A percentile compares a stretch with the other conserved stretches of the same genome.
These are phyloP conservation scores for Drosophila putrida DNA, from an alignment of 2,888 invertebrate genomes.

Conservation along the genomic window DNA sequence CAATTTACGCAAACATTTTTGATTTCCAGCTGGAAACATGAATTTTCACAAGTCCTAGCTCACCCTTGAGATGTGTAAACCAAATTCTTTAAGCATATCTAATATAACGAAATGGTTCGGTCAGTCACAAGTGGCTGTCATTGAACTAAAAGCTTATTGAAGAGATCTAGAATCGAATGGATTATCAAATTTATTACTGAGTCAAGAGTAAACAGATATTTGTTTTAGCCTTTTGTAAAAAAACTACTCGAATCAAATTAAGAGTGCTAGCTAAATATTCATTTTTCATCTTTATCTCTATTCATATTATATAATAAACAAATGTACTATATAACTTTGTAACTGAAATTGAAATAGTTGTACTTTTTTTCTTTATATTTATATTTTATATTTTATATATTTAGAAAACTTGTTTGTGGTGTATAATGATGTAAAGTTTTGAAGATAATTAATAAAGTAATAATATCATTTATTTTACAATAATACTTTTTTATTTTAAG, in stretches of 20 bases:
- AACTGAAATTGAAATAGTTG: too few species aligned
- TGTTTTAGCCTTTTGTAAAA: neutral
- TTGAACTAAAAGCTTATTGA: slow-evolving; percentile 8
- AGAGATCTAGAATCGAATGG: slow-evolving; percentile 12
- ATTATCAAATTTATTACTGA: slow-evolving; percentile 5
- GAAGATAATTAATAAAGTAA: too few species aligned
- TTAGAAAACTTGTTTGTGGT: too few species aligned
- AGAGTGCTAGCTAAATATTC: too few species aligned
- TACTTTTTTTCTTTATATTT: too few species aligned
- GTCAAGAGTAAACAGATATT: neutral
- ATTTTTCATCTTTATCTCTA: too few species aligned
- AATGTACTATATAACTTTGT: too few species aligned
- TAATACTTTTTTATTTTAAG: too few species aligned
- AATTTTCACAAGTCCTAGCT: slow-evolving; percentile 51
- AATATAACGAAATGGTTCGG: slow-evolving; percentile 37
- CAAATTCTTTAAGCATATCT: slow-evolving; percentile 32
- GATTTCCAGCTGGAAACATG: slow-evolving; percentile 58
- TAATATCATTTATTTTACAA: too few species aligned
- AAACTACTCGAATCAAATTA: neutral
- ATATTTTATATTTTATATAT: too few species aligned
- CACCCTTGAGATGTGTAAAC: slow-evolving; percentile 31
- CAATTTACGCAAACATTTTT: slow-evolving; percentile 56
- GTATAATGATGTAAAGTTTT: too few species aligned
- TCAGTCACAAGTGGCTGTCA: slow-evolving; percentile 23
- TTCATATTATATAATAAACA: too few species aligned